Conservation (phyloP, 2,888 invertebrate genomes). For the Leucoptera coffeella region DNA sequence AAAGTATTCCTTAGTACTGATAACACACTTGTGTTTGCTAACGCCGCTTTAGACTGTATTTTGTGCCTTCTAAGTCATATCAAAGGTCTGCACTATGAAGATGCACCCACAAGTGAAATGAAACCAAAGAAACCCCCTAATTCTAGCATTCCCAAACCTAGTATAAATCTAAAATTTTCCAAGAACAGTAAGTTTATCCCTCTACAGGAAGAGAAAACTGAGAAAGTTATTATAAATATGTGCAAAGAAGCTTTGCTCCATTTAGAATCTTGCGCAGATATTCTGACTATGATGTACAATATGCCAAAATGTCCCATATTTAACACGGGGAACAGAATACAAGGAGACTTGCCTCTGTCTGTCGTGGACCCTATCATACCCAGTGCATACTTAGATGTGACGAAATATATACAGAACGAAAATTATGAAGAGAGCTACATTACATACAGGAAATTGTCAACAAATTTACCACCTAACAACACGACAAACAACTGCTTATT, state of each 20-base stretch:
- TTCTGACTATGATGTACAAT: constrained; percentile 85
- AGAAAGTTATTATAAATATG: constrained; percentile 52
- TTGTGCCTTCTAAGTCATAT: constrained; percentile 77
- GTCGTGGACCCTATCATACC: constrained; percentile 83
- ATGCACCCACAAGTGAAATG: constrained; percentile 37
- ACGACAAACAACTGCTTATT: constrained; percentile 51
- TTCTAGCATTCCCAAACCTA: constrained; percentile 26
- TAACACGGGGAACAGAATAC: constrained; percentile 80
- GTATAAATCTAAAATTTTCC: constrained; percentile 32
- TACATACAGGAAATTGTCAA: constrained; percentile 56
- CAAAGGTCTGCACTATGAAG: constrained; percentile 61
- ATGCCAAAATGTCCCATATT: constrained; percentile 94
- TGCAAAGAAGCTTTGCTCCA: constrained; percentile 78
- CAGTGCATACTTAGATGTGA: constrained; percentile 60
- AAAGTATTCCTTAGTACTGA: constrained; percentile 89
- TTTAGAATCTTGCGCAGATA: constrained; percentile 78
- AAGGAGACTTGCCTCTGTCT: constrained; percentile 69
- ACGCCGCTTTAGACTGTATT: constrained; percentile 91
- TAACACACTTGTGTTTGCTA: constrained; percentile 88
- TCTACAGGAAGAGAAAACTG: constrained; percentile 37
- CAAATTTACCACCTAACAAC: constrained; percentile 38
- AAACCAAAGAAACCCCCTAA: constrained; percentile 25
- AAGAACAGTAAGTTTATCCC: constrained; percentile 45
- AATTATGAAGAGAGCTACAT: constrained; percentile 62
- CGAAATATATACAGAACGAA: constrained; percentile 61